Evolutionary conservation across 2,113 vertebrate genomes (phyloP).

Genomic region (Hiodon alosoides): DNA sequence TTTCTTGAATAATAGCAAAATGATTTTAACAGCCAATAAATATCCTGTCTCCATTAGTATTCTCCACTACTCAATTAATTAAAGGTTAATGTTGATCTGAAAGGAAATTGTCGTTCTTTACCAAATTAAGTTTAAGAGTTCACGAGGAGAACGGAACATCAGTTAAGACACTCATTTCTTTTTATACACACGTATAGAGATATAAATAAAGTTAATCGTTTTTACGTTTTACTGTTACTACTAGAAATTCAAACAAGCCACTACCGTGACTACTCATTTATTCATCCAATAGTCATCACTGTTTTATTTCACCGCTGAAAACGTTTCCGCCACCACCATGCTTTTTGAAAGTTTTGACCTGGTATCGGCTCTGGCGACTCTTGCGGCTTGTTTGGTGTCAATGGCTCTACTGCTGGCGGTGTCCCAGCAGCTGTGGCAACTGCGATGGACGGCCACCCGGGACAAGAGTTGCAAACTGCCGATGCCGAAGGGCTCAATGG

Average conservation of each 20-base stretch:
- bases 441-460: constrained; percentile 88
- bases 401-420: constrained; percentile 87
- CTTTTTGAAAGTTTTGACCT: constrained; percentile 88
- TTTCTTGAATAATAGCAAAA: constrained; percentile 36
- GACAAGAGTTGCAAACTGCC: constrained; percentile 93
- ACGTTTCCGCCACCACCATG: constrained; percentile 55
- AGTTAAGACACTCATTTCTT: not conserved
- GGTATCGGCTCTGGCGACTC: constrained; percentile 88
- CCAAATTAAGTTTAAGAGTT: not conserved
- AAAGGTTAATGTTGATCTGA: constrained; percentile 20
- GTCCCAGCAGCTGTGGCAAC: constrained; percentile 95
- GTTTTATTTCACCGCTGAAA: not conserved
- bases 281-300: constrained; percentile 6
- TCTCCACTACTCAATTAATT: constrained; percentile 35
- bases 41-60: constrained; percentile 25
- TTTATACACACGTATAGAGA: no score
- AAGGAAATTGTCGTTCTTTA: not conserved
- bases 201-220: no score
- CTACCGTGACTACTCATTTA: not conserved
- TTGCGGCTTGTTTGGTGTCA: constrained; percentile 87
- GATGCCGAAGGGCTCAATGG: constrained; percentile 96
- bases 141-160: not conserved
- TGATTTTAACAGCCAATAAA: constrained; percentile 45
- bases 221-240: not conserved
- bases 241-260: not conserved